Evolutionary conservation across 2,113 vertebrate species (phyloP), one percentile per base, ranked within the genome.

Genomic region (Bolborhynchus lineola): DNA sequence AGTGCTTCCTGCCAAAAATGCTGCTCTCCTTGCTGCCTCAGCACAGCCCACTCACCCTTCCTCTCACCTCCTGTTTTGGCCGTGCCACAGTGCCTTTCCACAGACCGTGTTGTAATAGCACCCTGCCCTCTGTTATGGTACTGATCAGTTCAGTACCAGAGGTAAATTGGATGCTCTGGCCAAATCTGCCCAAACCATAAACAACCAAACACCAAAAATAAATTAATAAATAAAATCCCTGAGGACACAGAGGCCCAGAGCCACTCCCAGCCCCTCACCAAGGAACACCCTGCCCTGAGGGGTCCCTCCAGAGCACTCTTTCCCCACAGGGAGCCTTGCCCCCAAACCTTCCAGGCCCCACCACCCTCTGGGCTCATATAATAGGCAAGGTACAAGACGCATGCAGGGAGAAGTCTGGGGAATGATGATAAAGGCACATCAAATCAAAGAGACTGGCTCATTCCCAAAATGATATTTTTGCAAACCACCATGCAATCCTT

Each of bases 1-100:
- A 0, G 0, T 5, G 9, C 1, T 17, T 59, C 9, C 49, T 1
- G 1, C 18, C 57, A 2, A 10, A 69, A 72, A 4, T 0, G 0
- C 41, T 4, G 15, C 42, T 35, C 33, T 33, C 55, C 50, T 35
- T 0, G 0, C 59, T 8, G 21, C 12, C 68, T 10, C 2, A 0
- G 21, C 53, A 19, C 19, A 13, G 6, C 15, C 12, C 0, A 0
- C 39, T 50, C 2, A 0, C 37, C 37, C 18, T 8, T 57, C 21
- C 42, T 47, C 83, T 44, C 46, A 4, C 0, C 9, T 7, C 4
- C 11, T 0, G 1, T 4, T 49, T 28, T 1, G 0, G 42, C 46
- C 1, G 1, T 2, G 2, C 12, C 11, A 6, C 0, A 0, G 7
- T 1, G 28, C 26, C 46, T n/a, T 26, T 24, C 33, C 59, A 35